A percentile compares a stretch with the other conserved stretches of the same genome.
phyloP scores from a whole-genome alignment of 2,113 vertebrate species.

The Catagonus wagneri region DNA sequence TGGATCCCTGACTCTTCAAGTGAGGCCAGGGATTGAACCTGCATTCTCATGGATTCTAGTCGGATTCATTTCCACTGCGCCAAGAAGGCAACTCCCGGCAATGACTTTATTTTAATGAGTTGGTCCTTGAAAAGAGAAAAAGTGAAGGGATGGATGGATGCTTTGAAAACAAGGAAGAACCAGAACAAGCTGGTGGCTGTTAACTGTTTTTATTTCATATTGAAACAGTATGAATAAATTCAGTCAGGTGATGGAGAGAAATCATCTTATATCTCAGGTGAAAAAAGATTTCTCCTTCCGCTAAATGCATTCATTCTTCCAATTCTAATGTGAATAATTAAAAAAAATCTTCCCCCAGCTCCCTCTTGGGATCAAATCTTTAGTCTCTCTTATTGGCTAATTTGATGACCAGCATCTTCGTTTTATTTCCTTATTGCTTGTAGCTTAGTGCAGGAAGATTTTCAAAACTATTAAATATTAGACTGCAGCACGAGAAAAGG shows the following conservation, averaged over 20 bases:
- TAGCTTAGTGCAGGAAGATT: slow-evolving; percentile 14
- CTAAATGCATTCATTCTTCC: neutral
- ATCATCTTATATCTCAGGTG: neutral
- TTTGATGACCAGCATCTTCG: slow-evolving; percentile 55
- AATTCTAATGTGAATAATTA: neutral
- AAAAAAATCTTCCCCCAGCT: neutral
- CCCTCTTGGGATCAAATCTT: neutral
- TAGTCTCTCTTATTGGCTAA: neutral
- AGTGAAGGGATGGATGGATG: neutral
- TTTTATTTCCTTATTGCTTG: slow-evolving; percentile 62
- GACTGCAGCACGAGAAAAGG: neutral
- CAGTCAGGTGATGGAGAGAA: neutral
- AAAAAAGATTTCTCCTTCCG: neutral
- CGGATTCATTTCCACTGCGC: too few species aligned
- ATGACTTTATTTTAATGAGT: neutral
- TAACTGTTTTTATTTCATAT: neutral
- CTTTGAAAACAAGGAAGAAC: neutral
- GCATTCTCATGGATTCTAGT: too few species aligned
- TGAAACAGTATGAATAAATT: neutral
- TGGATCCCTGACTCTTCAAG: too few species aligned
- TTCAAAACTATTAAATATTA: slow-evolving; percentile 42
- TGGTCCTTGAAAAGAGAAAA: neutral
- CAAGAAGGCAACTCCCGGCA: too few species aligned
- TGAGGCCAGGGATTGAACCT: too few species aligned
- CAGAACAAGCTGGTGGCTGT: rapidly evolving